Evolutionary conservation across 1,140 invertebrate genomes (phyloP), one percentile per base, ranked within the genome.

Genomic region (Nephila pilipes): DNA sequence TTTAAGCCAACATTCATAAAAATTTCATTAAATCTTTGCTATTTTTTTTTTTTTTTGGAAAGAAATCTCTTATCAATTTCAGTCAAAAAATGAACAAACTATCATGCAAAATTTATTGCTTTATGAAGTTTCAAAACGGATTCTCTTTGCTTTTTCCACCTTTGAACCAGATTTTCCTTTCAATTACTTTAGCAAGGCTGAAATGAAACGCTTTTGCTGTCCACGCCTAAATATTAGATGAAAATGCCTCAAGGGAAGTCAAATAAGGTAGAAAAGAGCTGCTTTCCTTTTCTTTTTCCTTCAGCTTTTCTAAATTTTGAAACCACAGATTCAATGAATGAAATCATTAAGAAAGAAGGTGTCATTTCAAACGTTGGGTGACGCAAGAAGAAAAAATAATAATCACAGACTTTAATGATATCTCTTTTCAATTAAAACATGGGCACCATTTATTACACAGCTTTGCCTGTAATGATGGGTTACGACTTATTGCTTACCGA

Each of bases 211-310:
- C 36, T 36, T 32, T 36, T 4, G 14, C 12, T 36, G 69, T 75
- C 69, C 69, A 75, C 69, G 69, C 69, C 69, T 75, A 18, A 36
- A 75, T 75, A 32, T 75, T 75, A 75, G 29, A 32, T 75, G 69
- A 75, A 75, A 58, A 75, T 6, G 69, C 69, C 69, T 18, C 69
- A 32, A 75, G 32, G 69, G 25, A 36, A 75, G 5, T 75, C 16
- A 32, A 75, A 25, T 75, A 20, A 75, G 18, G 32, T 20, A 75
- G 46, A 46, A 46, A 46, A 46, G 8, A 46, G 38, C 38, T 46
- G 2, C 4, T 46, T 46, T 46, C 8, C 6, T 36, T 75, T 32
- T 75, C 18, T 32, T 75, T 32, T 32, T 75, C 10, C 18, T 60
- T 60, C 5, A 60, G 0, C 16, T 22, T 60, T 60, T 60, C 18